These are phyloP conservation scores for Mionectes olivaceus DNA, from an alignment of 2,797 vertebrate species.

Conservation along the genomic window DNA sequence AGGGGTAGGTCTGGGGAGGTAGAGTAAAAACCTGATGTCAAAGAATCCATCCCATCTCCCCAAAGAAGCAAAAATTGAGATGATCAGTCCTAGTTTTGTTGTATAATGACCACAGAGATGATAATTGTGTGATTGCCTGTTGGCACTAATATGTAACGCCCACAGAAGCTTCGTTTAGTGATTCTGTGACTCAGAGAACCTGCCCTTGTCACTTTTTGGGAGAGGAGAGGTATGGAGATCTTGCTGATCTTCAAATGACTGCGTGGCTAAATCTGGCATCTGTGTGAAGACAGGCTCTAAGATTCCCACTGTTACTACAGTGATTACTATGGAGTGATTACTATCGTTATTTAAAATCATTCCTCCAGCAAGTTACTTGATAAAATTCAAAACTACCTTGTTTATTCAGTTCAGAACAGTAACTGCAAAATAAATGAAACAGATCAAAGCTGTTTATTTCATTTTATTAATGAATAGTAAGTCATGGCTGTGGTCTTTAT, in stretches of 20 bases:
- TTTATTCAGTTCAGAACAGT: background rate
- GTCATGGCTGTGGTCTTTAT: background rate
- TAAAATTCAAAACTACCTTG: background rate
- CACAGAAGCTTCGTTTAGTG: background rate
- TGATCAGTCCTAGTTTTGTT: background rate
- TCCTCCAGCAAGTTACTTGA: background rate
- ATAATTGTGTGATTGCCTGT: background rate
- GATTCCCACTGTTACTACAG: background rate
- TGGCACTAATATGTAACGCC: background rate
- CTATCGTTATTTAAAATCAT: rapidly evolving
- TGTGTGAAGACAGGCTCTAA: background rate
- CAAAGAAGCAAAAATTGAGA: rapidly evolving
- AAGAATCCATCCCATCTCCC: rapidly evolving
- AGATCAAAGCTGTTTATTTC: background rate
- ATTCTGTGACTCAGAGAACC: background rate
- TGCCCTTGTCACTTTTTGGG: background rate
- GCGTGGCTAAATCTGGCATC: background rate
- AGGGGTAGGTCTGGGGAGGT: background rate
- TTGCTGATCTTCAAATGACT: background rate
- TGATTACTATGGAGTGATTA: rapidly evolving
- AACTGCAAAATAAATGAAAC: background rate
- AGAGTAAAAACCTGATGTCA: background rate
- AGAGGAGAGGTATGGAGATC: background rate
- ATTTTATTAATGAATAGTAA: constrained; percentile 42
- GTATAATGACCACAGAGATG: background rate